These are phyloP conservation scores for Antheraea assamensis DNA, from an alignment of 2,888 invertebrate species.

Conservation along the genomic window DNA sequence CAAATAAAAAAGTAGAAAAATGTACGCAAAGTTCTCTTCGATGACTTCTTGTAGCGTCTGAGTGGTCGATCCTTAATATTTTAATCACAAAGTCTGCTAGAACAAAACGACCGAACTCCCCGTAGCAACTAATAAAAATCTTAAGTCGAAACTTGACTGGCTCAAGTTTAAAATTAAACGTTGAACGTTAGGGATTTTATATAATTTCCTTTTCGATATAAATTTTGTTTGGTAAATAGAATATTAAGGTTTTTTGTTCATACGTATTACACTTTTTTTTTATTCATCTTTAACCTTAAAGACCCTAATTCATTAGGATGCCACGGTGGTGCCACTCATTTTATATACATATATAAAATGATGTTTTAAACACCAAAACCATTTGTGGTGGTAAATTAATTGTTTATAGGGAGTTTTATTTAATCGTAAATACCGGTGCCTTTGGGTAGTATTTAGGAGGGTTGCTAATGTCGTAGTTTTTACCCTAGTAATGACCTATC, in stretches of 20 bases:
- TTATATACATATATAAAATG: too few relatives aligned
- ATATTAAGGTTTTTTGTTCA: not conserved
- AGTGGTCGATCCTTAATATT: constrained; percentile 21
- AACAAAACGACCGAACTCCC: constrained; percentile 13
- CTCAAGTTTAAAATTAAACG: constrained; percentile 36
- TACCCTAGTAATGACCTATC: too few relatives aligned
- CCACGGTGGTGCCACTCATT: too few relatives aligned
- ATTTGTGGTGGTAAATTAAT: too few relatives aligned
- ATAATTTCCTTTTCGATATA: not conserved
- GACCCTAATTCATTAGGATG: too few relatives aligned
- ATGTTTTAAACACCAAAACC: too few relatives aligned
- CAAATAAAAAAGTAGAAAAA: constrained; percentile 1
- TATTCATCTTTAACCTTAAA: too few relatives aligned
- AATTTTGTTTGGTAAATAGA: not conserved
- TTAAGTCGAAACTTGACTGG: constrained; percentile 30
- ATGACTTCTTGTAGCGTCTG: constrained; percentile 14
- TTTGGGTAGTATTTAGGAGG: too few relatives aligned
- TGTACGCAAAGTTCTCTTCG: constrained; percentile 3
- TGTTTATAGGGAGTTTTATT: too few relatives aligned
- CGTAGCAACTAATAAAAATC: constrained; percentile 30
- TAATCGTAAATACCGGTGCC: too few relatives aligned
- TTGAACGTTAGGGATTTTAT: constrained; percentile 21
- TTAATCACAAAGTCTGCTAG: constrained; percentile 21
- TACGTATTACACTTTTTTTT: too few relatives aligned
- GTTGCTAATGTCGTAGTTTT: too few relatives aligned